Conservation (phyloP, 2,888 invertebrate species). For the Keiferia lycopersicella region DNA sequence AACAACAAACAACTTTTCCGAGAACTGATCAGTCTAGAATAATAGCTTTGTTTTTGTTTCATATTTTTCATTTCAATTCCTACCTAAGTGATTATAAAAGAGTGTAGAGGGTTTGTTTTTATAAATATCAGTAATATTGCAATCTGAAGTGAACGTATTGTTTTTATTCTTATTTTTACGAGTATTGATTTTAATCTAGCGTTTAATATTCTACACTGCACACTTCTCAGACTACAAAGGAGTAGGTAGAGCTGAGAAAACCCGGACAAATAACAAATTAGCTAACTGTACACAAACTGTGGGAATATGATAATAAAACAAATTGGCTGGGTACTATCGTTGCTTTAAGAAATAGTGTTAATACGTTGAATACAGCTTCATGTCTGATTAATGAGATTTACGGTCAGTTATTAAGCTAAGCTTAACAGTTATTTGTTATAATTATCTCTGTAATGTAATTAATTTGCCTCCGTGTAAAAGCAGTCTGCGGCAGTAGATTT, state of each 20-base stretch:
- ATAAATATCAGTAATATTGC: neutral
- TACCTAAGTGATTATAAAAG: too few species aligned
- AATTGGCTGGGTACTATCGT: constrained; percentile 2
- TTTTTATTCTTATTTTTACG: neutral
- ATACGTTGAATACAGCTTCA: constrained; percentile 2
- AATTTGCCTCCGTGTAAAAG: neutral
- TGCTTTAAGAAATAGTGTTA: constrained; percentile 1
- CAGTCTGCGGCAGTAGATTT: too few species aligned
- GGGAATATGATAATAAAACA: constrained; percentile 17
- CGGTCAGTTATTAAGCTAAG: neutral
- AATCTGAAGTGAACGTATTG: neutral
- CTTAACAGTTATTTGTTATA: neutral
- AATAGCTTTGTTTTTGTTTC: constrained; percentile 6
- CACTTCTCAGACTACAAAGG: neutral
- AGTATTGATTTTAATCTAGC: neutral
- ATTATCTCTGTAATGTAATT: neutral
- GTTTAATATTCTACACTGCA: neutral
- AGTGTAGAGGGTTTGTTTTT: too few species aligned
- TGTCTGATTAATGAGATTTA: constrained; percentile 6
- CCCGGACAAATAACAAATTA: constrained; percentile 14
- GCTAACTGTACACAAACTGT: constrained; percentile 17
- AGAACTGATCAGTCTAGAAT: neutral
- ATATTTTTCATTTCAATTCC: neutral
- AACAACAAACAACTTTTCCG: constrained; percentile 2
- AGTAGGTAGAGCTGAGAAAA: constrained; percentile 12